Conservation (phyloP, 2,797 vertebrate species). For the Prunella strophiata region DNA sequence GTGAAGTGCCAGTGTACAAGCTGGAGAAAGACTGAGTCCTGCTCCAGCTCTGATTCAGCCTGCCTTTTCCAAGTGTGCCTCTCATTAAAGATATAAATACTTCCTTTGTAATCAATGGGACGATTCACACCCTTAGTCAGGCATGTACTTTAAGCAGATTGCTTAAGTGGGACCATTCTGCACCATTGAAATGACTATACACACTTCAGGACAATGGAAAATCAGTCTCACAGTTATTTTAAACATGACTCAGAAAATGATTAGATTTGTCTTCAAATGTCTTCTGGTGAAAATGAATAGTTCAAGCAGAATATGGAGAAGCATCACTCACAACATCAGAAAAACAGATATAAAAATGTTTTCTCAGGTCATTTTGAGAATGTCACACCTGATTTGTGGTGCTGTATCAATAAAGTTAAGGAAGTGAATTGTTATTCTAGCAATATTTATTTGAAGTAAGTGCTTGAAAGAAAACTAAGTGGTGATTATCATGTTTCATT, state of each 20-base stretch:
- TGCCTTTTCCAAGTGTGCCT: neutral
- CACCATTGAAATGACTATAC: neutral
- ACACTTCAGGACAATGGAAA: slow-evolving; percentile 16
- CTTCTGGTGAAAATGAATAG: neutral
- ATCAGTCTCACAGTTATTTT: slow-evolving; percentile 36
- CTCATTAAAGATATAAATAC: neutral
- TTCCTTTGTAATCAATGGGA: neutral
- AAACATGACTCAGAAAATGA: slow-evolving; percentile 15
- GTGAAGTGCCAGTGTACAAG: fast-evolving
- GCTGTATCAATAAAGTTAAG: neutral
- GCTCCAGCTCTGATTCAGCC: neutral
- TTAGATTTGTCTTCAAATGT: slow-evolving; percentile 8
- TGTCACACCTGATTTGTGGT: neutral
- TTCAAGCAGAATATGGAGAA: neutral
- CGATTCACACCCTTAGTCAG: neutral
- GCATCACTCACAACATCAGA: neutral
- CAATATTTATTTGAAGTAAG: neutral
- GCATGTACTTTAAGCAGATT: neutral
- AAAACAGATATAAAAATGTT: slow-evolving; percentile 4
- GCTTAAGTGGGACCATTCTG: slow-evolving; percentile 36
- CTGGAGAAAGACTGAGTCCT: neutral
- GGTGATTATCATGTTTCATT: neutral
- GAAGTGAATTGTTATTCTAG: neutral
- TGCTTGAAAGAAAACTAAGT: neutral
- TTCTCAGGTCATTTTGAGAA: neutral